phyloP scores from a whole-genome alignment of 1,140 invertebrate species.

The Dufourea novaeangliae region DNA sequence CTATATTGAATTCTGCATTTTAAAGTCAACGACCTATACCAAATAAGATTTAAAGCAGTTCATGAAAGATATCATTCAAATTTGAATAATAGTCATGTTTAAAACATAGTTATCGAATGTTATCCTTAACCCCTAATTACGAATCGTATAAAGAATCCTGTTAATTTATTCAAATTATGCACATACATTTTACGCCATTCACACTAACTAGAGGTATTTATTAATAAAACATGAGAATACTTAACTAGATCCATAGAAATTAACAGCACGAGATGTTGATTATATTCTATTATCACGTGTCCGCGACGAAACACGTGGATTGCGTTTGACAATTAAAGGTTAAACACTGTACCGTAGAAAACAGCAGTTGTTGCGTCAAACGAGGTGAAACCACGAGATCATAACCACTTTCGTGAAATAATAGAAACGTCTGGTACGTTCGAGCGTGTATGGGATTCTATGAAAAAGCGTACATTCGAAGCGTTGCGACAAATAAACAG shows the following conservation, averaged over 20 bases:
- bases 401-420: background rate
- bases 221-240: slow-evolving; percentile 3
- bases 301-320: background rate
- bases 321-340: background rate
- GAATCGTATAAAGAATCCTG: background rate
- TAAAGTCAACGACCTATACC: no score
- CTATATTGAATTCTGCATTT: no score
- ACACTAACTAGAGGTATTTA: background rate
- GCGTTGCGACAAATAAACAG: background rate
- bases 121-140: background rate
- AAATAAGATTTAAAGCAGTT: no score
- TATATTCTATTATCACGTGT: background rate
- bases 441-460: background rate
- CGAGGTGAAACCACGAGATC: background rate
- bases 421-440: background rate
- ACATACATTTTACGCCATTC: background rate
- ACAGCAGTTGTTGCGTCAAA: background rate
- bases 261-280: background rate
- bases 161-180: background rate
- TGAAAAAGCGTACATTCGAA: background rate
- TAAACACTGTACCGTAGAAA: background rate
- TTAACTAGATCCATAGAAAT: slow-evolving; percentile 3
- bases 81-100: no score
- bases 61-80: no score
- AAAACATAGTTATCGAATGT: background rate